phyloP scores from a whole-genome alignment of 2,113 vertebrate genomes.

The Gopherus evgoodei region DNA sequence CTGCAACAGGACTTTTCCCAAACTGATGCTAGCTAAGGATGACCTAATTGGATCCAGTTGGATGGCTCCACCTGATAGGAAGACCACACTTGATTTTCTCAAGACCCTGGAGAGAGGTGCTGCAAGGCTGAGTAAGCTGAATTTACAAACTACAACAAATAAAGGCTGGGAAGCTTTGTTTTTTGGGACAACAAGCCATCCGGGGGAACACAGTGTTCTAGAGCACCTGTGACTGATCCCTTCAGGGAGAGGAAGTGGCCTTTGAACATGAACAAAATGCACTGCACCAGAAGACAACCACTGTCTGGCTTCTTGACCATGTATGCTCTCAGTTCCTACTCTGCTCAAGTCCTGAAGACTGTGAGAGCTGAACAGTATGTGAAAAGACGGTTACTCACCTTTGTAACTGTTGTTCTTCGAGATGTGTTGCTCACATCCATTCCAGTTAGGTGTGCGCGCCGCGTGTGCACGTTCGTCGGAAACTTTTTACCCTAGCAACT shows the following conservation, averaged over 20 bases:
- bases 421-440: too few species aligned
- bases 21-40: not conserved
- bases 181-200: not conserved
- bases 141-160: not conserved
- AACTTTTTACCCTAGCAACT: too few species aligned
- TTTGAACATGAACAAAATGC: rapidly evolving
- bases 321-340: not conserved
- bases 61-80: not conserved
- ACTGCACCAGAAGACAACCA: rapidly evolving
- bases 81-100: rapidly evolving
- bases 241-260: not conserved
- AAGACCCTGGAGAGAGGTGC: not conserved
- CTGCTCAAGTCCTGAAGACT: not conserved
- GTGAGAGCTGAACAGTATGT: not conserved
- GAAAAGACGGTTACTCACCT: too few species aligned
- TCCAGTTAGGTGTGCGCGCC: too few species aligned
- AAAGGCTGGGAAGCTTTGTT: not conserved
- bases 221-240: not conserved
- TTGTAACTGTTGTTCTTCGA: too few species aligned
- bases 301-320: not conserved
- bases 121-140: not conserved
- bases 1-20: not conserved
- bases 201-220: rapidly evolving
- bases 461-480: too few species aligned
- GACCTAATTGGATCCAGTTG: not conserved